These are phyloP conservation scores for Drosophila multiciliata DNA, from an alignment of 2,888 invertebrate species.

Conservation along the genomic window DNA sequence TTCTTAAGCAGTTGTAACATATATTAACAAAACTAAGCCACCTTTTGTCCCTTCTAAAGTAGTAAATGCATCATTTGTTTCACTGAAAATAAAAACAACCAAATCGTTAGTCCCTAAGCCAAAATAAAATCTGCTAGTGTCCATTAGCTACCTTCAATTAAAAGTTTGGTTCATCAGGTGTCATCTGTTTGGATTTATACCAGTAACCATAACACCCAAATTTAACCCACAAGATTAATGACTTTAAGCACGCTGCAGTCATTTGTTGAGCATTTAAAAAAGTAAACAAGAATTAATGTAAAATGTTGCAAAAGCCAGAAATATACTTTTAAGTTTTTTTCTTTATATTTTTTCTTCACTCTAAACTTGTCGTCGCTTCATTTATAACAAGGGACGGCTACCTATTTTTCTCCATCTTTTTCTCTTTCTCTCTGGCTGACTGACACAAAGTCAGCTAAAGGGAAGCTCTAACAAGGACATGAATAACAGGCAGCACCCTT, in stretches of 20 bases:
- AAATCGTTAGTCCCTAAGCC: background rate
- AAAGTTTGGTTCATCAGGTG: constrained; percentile 7
- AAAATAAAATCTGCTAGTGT: background rate
- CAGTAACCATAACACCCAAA: constrained; percentile 6
- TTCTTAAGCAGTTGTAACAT: background rate
- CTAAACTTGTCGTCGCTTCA: constrained; percentile 49
- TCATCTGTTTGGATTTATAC: background rate
- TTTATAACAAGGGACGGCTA: constrained; percentile 62
- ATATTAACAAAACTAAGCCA: background rate
- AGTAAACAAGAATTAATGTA: constrained; percentile 72
- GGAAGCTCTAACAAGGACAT: constrained; percentile 31
- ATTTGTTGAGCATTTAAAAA: constrained; percentile 70
- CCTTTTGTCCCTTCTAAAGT: background rate
- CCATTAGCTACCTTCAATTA: constrained; percentile 7
- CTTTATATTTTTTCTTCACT: constrained; percentile 1
- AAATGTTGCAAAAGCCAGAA: constrained; percentile 30
- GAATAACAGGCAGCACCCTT: constrained; percentile 22
- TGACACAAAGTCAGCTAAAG: constrained; percentile 46
- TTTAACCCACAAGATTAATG: constrained; percentile 49
- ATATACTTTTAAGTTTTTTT: constrained; percentile 7
- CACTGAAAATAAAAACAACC: background rate
- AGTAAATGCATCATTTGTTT: background rate
- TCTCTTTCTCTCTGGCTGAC: background rate
- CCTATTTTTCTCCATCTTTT: constrained; percentile 2
- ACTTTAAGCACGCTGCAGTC: constrained; percentile 41